These are phyloP conservation scores for Xestia c-nigrum DNA, from an alignment of 2,888 invertebrate species.

Conservation along the genomic window DNA sequence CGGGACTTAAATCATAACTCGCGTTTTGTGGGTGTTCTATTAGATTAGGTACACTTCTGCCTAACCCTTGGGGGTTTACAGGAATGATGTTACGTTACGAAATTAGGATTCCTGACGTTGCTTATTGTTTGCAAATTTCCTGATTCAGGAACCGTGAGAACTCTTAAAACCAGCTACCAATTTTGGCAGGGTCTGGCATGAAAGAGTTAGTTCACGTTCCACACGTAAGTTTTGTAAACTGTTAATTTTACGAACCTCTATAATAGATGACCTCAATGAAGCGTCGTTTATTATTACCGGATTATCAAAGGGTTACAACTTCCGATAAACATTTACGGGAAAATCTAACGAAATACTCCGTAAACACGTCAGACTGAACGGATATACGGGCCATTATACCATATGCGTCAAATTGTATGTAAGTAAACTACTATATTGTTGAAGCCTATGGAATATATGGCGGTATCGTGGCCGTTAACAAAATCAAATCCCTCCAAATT, in stretches of 20 bases:
- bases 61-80: too few species aligned
- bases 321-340: conserved; percentile 56
- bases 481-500: conserved; percentile 75
- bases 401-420: conserved; percentile 52
- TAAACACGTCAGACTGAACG: conserved; percentile 55
- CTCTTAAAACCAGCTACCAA: not conserved
- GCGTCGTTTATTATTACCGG: conserved; percentile 52
- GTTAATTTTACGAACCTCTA: conserved; percentile 22
- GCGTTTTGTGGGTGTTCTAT: too few species aligned
- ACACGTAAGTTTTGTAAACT: conserved; percentile 5
- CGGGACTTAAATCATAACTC: too few species aligned
- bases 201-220: not conserved
- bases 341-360: conserved; percentile 50
- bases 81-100: too few species aligned
- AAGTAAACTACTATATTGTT: conserved; percentile 41
- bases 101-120: too few species aligned
- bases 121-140: too few species aligned
- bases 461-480: conserved; percentile 66
- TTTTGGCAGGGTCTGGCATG: not conserved
- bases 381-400: conserved; percentile 53
- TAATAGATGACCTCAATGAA: conserved; percentile 44
- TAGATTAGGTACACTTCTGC: too few species aligned
- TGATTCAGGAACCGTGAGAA: not conserved
- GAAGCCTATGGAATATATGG: conserved; percentile 46
- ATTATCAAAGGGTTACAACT: conserved; percentile 57